Base-by-base conservation (phyloP, 2,113 vertebrate species). In the Triplophysa dalaica region DNA sequence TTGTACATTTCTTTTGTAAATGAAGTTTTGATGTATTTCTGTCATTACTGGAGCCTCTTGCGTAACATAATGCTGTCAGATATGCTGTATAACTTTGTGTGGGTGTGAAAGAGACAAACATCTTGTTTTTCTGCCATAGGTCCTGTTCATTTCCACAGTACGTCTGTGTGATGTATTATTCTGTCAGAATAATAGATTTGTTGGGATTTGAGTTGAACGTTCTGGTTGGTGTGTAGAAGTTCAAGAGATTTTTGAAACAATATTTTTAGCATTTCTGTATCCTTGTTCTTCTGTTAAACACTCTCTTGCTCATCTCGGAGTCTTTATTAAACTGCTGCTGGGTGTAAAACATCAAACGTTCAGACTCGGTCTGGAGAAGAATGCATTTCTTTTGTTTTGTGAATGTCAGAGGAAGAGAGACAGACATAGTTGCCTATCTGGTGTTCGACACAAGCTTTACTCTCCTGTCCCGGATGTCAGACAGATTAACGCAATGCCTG, bases 301-400 rank as follows among this genome's bases (percentile, higher is more conserved):
- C 43, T 38, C 43, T 79, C 60, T 33, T 11, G 78, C 58, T 66
- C 13, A 13, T 52, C 48, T 54, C 68, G 0, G 41, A 60, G 54
- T 60, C 54, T 73, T 73, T 73, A 73, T 73, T 33, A 19, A 54
- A 62, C 6, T 19, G 21, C 29, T n/a, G 73, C 56, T 54, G 43
- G 16, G 66, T 65, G 74, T 62, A 33, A 77, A 22, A 70, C 56
- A 70, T 64, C 73, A 62, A 67, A 68, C 41, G 17, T 17, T 77
- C 11, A 63, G 43, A 60, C 12, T 33, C 38, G 29, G 8, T 75
- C 64, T 68, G 41, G 38, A 54, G 14, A 12, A 69, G 61, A 69
- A 24, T 6, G 14, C 10, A 16, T 65, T 33, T 29, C 24, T 48
- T 52, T 69, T 22, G 60, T 50, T 77, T 43, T 43, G 24, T 69